A percentile compares a stretch with the other conserved stretches of the same genome.
Evolutionary conservation across 2,113 vertebrate genomes (phyloP).

Genomic region (Heteronetta atricapilla): DNA sequence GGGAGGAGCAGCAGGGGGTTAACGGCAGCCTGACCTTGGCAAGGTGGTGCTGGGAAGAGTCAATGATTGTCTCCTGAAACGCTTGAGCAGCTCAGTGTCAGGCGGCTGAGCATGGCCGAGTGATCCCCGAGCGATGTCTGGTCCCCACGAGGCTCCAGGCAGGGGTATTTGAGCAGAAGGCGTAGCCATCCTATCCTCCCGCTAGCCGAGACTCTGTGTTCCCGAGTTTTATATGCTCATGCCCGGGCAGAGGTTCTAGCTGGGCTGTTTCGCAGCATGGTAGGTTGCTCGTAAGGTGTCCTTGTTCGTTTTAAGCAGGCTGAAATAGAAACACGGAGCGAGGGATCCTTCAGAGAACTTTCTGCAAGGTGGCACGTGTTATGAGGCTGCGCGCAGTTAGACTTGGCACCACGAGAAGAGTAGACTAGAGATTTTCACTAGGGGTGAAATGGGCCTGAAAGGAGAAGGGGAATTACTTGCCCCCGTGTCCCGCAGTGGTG

Average conservation of each 20-base stretch:
- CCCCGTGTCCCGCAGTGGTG: neutral
- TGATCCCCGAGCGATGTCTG: neutral
- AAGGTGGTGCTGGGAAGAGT: neutral
- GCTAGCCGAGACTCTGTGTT: neutral
- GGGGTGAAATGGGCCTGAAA: neutral
- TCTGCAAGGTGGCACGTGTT: neutral
- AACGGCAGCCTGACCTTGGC: neutral
- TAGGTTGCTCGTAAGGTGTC: accelerated
- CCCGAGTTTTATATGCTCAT: neutral
- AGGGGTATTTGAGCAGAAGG: accelerated
- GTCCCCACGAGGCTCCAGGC: neutral
- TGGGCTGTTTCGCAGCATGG: neutral
- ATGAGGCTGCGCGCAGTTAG: accelerated
- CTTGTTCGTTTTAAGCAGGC: neutral
- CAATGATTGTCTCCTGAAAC: neutral
- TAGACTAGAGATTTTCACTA: neutral
- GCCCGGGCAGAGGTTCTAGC: neutral
- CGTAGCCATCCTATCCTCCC: no score
- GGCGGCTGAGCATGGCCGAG: neutral
- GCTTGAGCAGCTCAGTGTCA: neutral
- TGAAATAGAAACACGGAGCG: neutral
- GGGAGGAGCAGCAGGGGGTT: neutral
- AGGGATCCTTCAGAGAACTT: neutral
- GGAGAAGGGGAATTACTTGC: neutral
- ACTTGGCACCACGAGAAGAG: accelerated